Base-by-base conservation (phyloP, 1,140 invertebrate species). In the Ips nitidus region DNA sequence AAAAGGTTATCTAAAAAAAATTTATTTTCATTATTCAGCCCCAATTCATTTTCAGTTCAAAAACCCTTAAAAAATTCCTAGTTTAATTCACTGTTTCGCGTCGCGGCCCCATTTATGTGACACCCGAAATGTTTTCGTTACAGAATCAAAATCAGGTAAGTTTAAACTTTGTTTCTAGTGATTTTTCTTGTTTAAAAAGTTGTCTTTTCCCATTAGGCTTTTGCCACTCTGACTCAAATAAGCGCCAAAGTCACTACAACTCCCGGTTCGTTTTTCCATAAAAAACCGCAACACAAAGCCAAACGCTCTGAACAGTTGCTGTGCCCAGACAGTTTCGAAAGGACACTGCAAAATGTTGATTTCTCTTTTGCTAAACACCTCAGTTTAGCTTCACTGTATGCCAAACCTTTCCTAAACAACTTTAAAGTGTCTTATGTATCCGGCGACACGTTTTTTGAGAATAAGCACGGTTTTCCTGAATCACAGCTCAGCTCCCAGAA, bases 131-230 rank as follows among this genome's bases (percentile, higher is more conserved):
- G 80, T 81, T 80, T 70, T 77, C 80, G 57, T 66, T 80, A 53
- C 80, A 81, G 73, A 80, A 81, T 71, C 80, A 80, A 73, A 81
- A 81, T 74, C 80, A 81, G 75, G 80, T 80, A 75, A 71, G 69
- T 45, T 38, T 22, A 36, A 2, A 59, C 22, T 22, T 22, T 22
- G 22, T 22, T 22, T 22, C 22, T 37, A 40, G 39, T 50, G 45
- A 50, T 50, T 50, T 50, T 1, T 22, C 3, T 3, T 50, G 45
- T 50, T 22, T 3, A 50, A 3, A 22, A 50, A 50, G 45, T 2
- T 22, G 2, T 3, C 45, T 50, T 50, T 50, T 42, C 57, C 41
- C 76, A 73, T 56, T 53, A 80, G 79, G 79, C 79, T 62, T 71
- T 79, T 66, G 72, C 77, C 53, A 76, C 77, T 58, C 68, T 81